These are phyloP conservation scores for Stomatorhinus walkeri DNA, from an alignment of 2,797 vertebrate genomes.

Conservation along the genomic window DNA sequence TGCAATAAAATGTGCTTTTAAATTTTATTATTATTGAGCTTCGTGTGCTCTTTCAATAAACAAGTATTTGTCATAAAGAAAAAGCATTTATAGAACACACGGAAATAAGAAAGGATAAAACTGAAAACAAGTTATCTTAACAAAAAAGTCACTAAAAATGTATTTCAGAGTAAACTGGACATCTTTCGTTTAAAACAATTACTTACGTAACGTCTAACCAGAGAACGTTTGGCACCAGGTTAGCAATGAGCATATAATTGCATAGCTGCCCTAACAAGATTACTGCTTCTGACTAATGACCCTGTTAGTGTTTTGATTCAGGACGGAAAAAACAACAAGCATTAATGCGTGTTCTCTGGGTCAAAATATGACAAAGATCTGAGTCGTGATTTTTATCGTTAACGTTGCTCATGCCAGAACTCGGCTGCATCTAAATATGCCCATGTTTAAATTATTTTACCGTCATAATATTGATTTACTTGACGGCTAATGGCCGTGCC, in stretches of 20 bases:
- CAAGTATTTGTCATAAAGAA: neutral
- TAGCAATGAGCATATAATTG: neutral
- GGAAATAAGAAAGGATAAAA: neutral
- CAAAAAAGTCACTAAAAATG: neutral
- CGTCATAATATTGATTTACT: slow-evolving; percentile 24
- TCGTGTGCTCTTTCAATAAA: neutral
- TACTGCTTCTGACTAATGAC: neutral
- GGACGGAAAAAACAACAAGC: neutral
- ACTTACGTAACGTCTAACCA: neutral
- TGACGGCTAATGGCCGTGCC: slow-evolving; percentile 16
- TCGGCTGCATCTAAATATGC: neutral
- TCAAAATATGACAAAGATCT: slow-evolving; percentile 43
- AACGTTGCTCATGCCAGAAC: slow-evolving; percentile 17
- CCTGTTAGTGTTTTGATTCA: neutral
- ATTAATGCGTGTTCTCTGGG: slow-evolving; percentile 40
- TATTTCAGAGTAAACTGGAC: neutral
- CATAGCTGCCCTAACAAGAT: slow-evolving; percentile 27
- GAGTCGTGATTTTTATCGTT: slow-evolving; percentile 22
- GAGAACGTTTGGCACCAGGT: neutral
- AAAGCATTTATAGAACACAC: neutral
- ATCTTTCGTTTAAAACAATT: neutral
- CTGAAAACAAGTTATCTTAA: neutral
- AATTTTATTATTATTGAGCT: neutral
- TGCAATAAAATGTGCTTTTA: neutral
- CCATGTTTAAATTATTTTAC: slow-evolving; percentile 14